Evolutionary conservation across 2,888 invertebrate species (phyloP).

Genomic region (Papilio demoleus): DNA sequence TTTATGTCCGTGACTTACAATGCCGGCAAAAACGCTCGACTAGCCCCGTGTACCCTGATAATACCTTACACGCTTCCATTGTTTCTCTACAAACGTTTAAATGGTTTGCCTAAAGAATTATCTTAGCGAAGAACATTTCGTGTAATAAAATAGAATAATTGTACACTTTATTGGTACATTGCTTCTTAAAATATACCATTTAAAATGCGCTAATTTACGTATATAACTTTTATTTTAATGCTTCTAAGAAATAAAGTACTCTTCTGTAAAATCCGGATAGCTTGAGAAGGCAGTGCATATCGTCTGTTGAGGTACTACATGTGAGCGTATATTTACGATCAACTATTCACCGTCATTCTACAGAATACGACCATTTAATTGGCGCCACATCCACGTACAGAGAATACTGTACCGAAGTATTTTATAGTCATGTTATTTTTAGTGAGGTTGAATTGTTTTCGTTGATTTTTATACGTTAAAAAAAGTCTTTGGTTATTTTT

Average conservation of each 20-base stretch:
- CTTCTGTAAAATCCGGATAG: neutral
- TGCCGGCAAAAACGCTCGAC: constrained; percentile 4
- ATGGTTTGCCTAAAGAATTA: constrained; percentile 5
- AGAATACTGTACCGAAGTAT: neutral
- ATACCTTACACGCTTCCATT: constrained; percentile 12
- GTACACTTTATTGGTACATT: neutral
- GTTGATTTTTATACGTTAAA: neutral
- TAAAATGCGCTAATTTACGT: neutral
- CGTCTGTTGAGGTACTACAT: neutral
- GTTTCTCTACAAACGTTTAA: neutral
- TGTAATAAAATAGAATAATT: neutral
- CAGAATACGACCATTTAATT: constrained; percentile 24
- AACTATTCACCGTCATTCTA: neutral
- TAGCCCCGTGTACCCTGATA: constrained; percentile 5
- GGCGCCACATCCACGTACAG: neutral
- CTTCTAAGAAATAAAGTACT: neutral
- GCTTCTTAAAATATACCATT: neutral
- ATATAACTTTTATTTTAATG: neutral
- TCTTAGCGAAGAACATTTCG: neutral
- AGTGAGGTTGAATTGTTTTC: too few species aligned
- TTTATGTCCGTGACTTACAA: constrained; percentile 22
- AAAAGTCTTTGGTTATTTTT: neutral
- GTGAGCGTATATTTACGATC: constrained; percentile 2
- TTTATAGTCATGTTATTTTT: neutral
- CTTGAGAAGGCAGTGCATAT: constrained; percentile 2